Conservation (phyloP, 30 jellyfish, hydroid and myxozoan species). For the Aurelia sp. region DNA sequence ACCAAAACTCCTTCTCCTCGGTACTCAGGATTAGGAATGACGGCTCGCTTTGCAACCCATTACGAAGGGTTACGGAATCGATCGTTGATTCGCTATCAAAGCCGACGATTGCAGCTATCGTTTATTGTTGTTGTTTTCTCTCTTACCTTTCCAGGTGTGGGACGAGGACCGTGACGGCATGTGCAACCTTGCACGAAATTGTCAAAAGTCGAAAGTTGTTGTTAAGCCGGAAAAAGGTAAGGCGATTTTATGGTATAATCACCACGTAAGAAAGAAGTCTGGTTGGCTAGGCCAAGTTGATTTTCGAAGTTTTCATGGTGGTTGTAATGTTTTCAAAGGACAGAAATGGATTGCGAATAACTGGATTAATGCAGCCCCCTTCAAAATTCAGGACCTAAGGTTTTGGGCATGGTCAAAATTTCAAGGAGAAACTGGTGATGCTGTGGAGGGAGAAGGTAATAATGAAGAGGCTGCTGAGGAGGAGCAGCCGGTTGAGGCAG, state of each 20-base stretch:
- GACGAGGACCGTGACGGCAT: background rate
- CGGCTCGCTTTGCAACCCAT: no score
- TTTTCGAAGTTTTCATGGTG: constrained; percentile 74
- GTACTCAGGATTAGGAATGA: no score
- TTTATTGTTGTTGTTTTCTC: no score
- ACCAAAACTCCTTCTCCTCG: no score
- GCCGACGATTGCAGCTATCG: no score
- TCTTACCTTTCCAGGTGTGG: no score
- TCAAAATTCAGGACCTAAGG: constrained; percentile 29
- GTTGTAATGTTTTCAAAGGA: constrained; percentile 75
- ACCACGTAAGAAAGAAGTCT: constrained; percentile 36
- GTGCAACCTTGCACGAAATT: constrained; percentile 74
- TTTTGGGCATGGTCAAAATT: constrained; percentile 61
- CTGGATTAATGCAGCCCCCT: constrained; percentile 78
- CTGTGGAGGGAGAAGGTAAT: background rate
- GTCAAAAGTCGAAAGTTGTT: constrained; percentile 57
- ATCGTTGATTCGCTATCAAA: no score
- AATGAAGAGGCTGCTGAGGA: background rate
- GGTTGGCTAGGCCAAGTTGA: constrained; percentile 87
- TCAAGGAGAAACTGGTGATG: background rate
- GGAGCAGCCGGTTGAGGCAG: background rate
- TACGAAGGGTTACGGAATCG: no score
- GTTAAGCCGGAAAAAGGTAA: constrained; percentile 77
- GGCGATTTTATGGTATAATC: constrained; percentile 85
- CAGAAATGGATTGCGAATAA: constrained; percentile 84